Conservation (phyloP, 2,797 vertebrate genomes). For the Enteromius radiatus region DNA sequence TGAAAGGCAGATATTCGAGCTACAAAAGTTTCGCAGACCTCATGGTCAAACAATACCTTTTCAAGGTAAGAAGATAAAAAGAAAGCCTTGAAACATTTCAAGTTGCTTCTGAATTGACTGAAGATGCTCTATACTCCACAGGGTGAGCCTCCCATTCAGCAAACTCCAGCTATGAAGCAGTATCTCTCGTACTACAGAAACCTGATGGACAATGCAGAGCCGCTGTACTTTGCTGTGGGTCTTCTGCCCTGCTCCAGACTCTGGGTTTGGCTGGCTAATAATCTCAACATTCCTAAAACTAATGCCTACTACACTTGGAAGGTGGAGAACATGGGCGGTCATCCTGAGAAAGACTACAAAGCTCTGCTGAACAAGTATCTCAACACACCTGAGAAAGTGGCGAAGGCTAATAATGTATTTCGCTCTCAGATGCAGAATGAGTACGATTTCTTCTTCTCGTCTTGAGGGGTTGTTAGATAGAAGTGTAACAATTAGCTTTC, state of each 20-base stretch:
- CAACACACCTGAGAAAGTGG: not conserved
- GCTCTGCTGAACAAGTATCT: constrained; percentile 55
- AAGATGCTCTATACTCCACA: constrained; percentile 18
- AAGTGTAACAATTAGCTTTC: no score
- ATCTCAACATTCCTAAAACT: constrained; percentile 13
- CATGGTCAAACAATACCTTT: constrained; percentile 37
- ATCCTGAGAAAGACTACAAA: constrained; percentile 56
- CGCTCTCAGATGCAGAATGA: constrained; percentile 56
- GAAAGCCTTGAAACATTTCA: not conserved
- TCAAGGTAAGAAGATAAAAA: constrained; percentile 50
- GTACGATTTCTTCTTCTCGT: constrained; percentile 53
- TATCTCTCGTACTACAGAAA: constrained; percentile 49
- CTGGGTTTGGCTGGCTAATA: constrained; percentile 54
- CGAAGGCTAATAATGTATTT: constrained; percentile 40
- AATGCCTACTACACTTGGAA: constrained; percentile 57
- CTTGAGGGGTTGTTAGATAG: no score
- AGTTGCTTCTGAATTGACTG: not conserved
- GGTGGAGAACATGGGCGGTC: constrained; percentile 8
- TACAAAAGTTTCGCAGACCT: constrained; percentile 44
- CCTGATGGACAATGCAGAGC: constrained; percentile 27
- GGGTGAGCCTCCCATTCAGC: constrained; percentile 40
- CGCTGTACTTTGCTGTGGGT: constrained; percentile 55
- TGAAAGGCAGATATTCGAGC: constrained; percentile 43
- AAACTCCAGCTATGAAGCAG: constrained; percentile 43
- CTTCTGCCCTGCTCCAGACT: constrained; percentile 59